Percentiles rank a stretch among this genome's conserved stretches.
These are phyloP conservation scores for Jacana jacana DNA, from an alignment of 2,113 vertebrate species.

Conservation along the genomic window DNA sequence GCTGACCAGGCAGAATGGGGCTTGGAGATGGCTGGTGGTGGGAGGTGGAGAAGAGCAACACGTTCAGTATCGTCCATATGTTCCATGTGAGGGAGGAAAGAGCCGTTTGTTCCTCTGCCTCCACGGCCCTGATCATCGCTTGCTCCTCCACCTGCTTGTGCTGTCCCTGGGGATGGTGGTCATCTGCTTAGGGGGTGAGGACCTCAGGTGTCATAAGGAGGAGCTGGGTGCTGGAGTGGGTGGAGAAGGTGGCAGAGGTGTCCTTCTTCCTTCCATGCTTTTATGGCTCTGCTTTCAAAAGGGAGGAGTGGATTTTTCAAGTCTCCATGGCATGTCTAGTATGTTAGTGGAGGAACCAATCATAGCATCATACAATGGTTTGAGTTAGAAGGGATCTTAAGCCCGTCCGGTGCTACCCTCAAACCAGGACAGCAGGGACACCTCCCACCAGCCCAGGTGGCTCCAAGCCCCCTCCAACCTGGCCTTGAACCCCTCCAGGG, in stretches of 20 bases:
- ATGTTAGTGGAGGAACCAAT: neutral
- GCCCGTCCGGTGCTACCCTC: too few species aligned
- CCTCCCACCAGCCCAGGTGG: too few species aligned
- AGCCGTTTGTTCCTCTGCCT: neutral
- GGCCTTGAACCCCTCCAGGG: too few species aligned
- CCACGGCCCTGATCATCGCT: neutral
- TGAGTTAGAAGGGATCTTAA: too few species aligned
- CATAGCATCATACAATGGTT: too few species aligned
- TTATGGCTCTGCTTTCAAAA: neutral
- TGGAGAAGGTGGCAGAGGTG: neutral
- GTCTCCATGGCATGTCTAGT: too few species aligned
- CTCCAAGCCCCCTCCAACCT: too few species aligned
- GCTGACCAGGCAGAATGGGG: neutral
- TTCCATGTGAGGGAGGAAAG: neutral
- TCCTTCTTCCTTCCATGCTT: neutral
- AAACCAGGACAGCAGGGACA: too few species aligned
- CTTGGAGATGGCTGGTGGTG: neutral
- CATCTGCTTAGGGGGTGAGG: neutral
- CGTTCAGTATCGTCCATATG: neutral
- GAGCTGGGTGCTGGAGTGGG: rapidly evolving
- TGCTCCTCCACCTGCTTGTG: neutral
- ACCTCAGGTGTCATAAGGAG: neutral
- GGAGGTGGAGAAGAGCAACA: neutral
- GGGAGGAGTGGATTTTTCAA: neutral
- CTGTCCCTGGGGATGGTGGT: neutral